These are phyloP conservation scores for Anguilla pacifica DNA, from an alignment of 2,797 vertebrate species.

Conservation along the genomic window DNA sequence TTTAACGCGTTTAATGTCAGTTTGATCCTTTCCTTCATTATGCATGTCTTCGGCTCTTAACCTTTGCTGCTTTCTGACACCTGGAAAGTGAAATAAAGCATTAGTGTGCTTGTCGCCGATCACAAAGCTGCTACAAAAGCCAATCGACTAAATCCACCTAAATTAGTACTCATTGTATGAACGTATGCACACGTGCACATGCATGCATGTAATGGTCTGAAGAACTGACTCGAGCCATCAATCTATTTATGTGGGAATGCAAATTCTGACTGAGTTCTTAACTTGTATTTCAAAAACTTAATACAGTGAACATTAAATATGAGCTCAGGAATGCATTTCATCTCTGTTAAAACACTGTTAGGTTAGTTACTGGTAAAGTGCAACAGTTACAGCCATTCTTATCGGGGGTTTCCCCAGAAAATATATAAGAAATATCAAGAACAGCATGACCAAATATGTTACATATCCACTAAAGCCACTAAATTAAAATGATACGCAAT, in stretches of 20 bases:
- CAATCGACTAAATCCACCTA: background rate
- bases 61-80: conserved; percentile 73
- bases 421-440: background rate
- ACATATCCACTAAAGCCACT: background rate
- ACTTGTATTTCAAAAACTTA: background rate
- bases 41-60: conserved; percentile 55
- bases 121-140: no score
- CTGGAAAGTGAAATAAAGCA: conserved; percentile 49
- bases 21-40: background rate
- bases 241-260: background rate
- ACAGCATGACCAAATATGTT: background rate
- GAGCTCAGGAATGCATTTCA: background rate
- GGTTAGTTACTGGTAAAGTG: background rate
- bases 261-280: background rate
- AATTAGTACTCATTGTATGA: background rate
- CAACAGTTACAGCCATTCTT: background rate
- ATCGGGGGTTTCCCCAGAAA: background rate
- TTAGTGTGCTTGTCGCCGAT: background rate
- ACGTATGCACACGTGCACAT: no score
- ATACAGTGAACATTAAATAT: background rate
- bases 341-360: background rate
- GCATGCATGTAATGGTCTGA: no score
- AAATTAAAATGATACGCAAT: background rate
- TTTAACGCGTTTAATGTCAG: background rate
- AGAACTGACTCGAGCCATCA: no score